Evolutionary conservation across 2,888 invertebrate species (phyloP).

Genomic region (Lithophane semibrunnea): DNA sequence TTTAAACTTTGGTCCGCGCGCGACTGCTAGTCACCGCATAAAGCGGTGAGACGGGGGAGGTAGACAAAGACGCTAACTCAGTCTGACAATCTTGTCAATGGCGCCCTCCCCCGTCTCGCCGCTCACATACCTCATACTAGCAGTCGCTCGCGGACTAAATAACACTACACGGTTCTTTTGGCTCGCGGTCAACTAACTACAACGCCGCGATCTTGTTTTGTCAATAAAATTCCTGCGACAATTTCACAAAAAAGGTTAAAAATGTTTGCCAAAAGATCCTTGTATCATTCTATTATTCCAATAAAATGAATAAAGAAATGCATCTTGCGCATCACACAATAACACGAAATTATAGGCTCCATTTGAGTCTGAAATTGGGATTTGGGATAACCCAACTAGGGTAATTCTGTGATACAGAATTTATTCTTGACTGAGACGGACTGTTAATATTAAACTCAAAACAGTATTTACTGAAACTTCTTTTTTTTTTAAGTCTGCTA

Average conservation of each 20-base stretch:
- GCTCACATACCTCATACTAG: too few species aligned
- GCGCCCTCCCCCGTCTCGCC: too few species aligned
- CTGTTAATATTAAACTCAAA: not conserved
- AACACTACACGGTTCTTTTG: not conserved
- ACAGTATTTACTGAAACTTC: not conserved
- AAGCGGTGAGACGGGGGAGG: too few species aligned
- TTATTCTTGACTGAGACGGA: not conserved
- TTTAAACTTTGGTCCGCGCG: not conserved
- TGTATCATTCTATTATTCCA: not conserved
- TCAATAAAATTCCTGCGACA: not conserved
- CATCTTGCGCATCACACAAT: not conserved
- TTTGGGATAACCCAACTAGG: not conserved
- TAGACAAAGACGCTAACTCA: too few species aligned
- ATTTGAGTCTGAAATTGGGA: not conserved
- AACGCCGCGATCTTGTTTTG: not conserved
- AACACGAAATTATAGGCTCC: not conserved
- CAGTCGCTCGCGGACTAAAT: too few species aligned
- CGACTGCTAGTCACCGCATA: too few species aligned
- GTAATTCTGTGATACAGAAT: too few species aligned
- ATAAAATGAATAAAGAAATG: not conserved
- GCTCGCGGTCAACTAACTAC: not conserved
- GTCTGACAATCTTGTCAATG: too few species aligned
- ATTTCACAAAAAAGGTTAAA: too few species aligned
- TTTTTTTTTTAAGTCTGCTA: not conserved
- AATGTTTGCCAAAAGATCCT: not conserved